Conservation (phyloP, 2,888 invertebrate genomes). For the Nycteola revayana region DNA sequence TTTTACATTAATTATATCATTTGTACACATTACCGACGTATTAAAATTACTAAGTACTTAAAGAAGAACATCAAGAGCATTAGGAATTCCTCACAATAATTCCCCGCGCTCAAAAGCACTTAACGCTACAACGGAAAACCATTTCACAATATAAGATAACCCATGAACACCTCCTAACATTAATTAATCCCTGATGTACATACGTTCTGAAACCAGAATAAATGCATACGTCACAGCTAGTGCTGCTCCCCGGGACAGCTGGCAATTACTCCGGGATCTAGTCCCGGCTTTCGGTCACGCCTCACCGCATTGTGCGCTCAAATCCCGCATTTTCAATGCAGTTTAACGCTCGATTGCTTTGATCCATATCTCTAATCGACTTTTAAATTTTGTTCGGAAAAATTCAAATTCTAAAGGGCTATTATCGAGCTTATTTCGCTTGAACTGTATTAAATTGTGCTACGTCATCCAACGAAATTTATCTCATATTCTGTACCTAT, state of each 20-base stretch:
- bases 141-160: no score
- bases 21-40: no score
- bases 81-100: neutral
- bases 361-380: conserved; percentile 24
- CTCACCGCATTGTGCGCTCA: conserved; percentile 18
- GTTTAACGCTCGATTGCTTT: conserved; percentile 25
- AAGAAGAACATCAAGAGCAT: neutral
- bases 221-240: conserved; percentile 15
- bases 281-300: conserved; percentile 17
- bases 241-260: conserved; percentile 21
- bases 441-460: neutral
- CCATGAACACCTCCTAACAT: no score
- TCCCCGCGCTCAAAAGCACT: no score
- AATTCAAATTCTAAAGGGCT: conserved; percentile 13
- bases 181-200: conserved; percentile 2
- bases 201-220: conserved; percentile 10
- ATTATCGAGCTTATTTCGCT: conserved; percentile 2
- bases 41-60: no score
- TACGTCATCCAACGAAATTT: no score
- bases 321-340: conserved; percentile 28
- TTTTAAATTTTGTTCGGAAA: conserved; percentile 21
- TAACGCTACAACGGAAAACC: no score
- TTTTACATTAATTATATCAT: no score
- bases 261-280: conserved; percentile 22
- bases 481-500: no score